A percentile compares a stretch with the other conserved stretches of the same genome.
These are phyloP conservation scores for Tyrannus savana DNA, from an alignment of 2,113 vertebrate species.

Conservation along the genomic window DNA sequence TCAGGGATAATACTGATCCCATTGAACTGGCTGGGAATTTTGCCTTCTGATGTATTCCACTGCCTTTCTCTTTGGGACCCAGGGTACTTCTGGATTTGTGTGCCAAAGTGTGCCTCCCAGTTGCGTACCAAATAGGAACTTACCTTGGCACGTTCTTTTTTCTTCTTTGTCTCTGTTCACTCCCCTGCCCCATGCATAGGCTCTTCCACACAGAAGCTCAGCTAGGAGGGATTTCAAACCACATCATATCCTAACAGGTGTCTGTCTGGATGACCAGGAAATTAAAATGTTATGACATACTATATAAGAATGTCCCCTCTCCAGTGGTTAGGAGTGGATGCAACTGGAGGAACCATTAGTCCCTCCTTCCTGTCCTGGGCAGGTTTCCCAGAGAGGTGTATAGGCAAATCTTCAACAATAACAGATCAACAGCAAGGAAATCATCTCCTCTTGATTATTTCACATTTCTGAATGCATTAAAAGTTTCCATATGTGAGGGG, in stretches of 20 bases:
- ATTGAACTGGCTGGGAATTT: not conserved
- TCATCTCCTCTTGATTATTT: not conserved
- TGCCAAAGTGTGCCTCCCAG: not conserved
- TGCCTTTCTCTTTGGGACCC: not conserved
- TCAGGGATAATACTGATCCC: not conserved
- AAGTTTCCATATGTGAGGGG: not conserved
- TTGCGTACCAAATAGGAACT: not conserved
- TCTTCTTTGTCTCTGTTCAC: not conserved
- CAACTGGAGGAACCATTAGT: not conserved
- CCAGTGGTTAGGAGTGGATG: not conserved
- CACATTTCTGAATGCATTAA: not conserved
- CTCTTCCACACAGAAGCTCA: not conserved
- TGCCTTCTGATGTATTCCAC: not conserved
- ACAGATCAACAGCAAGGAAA: not conserved
- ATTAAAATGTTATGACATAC: not conserved
- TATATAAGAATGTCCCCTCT: rapidly evolving
- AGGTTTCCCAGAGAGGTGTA: not conserved
- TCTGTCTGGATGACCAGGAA: not conserved
- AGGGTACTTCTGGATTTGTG: not conserved
- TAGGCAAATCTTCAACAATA: not conserved
- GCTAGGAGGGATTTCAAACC: not conserved
- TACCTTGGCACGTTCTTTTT: rapidly evolving
- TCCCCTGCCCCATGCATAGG: not conserved
- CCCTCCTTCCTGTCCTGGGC: not conserved
- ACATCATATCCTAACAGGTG: not conserved